Evolutionary conservation across 1,140 invertebrate genomes (phyloP).

Genomic region (Subanguina moxae): DNA sequence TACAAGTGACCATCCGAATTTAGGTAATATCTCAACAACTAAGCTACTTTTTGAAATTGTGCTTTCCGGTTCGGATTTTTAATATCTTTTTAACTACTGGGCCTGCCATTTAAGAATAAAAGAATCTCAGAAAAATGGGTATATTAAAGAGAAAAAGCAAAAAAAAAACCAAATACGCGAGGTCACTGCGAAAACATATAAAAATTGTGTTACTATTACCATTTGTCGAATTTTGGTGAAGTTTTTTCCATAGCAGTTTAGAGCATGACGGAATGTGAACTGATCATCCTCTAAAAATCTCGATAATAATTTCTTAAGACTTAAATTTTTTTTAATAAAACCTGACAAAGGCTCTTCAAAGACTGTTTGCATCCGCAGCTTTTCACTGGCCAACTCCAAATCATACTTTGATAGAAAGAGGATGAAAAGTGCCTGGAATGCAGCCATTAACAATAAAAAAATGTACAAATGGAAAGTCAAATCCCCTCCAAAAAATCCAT

Average conservation of each 20-base stretch:
- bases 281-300: conserved; percentile 16
- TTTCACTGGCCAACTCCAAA: neutral
- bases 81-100: too few species aligned
- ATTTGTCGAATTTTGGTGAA: conserved; percentile 36
- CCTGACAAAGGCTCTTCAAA: conserved; percentile 2
- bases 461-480: neutral
- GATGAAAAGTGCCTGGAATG: conserved; percentile 28
- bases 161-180: too few species aligned
- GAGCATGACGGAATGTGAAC: conserved; percentile 21
- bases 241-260: conserved; percentile 30
- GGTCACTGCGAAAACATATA: too few species aligned
- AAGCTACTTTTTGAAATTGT: too few species aligned
- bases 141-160: too few species aligned
- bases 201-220: too few species aligned
- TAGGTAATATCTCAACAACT: too few species aligned
- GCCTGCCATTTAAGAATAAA: too few species aligned
- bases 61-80: too few species aligned
- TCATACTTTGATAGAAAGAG: conserved; percentile 12
- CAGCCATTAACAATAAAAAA: neutral
- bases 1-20: too few species aligned
- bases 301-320: neutral
- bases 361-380: neutral
- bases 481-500: neutral
- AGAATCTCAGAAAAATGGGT: too few species aligned
- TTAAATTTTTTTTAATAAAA: too few species aligned